Evolutionary conservation across 2,113 vertebrate genomes (phyloP).

Genomic region (Leucopsar rothschildi): DNA sequence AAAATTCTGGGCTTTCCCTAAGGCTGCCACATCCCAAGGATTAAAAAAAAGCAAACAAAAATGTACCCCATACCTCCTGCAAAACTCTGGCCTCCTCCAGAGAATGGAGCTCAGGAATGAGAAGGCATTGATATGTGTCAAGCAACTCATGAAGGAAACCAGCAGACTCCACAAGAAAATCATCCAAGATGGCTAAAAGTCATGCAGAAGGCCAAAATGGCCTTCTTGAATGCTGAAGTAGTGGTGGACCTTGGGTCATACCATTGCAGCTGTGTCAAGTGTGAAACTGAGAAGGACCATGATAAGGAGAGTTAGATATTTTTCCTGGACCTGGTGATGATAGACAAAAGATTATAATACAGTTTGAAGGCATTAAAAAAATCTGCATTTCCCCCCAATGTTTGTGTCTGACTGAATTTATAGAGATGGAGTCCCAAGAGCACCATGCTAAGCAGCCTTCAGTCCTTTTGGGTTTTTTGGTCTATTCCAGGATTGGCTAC

Average conservation of each 20-base stretch:
- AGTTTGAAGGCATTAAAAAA: background rate
- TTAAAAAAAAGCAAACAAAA: background rate
- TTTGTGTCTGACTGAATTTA: background rate
- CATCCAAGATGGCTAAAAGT: background rate
- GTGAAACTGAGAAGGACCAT: background rate
- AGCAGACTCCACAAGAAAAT: background rate
- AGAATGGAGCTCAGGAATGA: background rate
- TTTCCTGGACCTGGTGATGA: background rate
- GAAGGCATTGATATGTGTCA: accelerated
- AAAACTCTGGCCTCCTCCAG: background rate
- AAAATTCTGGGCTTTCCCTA: background rate
- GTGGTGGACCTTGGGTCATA: background rate
- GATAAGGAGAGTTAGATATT: background rate
- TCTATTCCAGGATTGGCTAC: background rate
- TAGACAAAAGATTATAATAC: background rate
- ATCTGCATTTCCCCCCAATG: accelerated
- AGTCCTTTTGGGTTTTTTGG: background rate
- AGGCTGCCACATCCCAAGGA: background rate
- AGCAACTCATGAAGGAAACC: background rate
- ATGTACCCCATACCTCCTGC: accelerated
- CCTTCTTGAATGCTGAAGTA: background rate
- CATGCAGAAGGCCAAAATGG: background rate
- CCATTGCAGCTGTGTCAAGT: background rate
- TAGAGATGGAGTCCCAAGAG: background rate
- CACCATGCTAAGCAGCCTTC: background rate